Evolutionary conservation across 2,113 vertebrate genomes (phyloP).

Genomic region (Lepus timidus): DNA sequence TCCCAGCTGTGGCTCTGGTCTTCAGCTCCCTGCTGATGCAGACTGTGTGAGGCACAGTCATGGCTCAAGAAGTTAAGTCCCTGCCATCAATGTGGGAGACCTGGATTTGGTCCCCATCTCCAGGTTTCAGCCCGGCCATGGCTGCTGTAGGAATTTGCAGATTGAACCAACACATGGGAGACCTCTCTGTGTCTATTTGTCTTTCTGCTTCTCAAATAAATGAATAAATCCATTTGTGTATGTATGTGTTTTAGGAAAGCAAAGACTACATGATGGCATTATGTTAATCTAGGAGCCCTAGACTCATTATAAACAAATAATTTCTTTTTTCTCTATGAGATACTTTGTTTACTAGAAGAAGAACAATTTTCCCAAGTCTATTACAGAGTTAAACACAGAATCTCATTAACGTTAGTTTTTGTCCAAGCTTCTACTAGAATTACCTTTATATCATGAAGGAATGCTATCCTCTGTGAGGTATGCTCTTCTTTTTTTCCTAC

Average conservation of each 20-base stretch:
- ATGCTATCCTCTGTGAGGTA: constrained; percentile 28
- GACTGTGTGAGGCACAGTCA: no score
- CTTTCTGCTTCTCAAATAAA: no score
- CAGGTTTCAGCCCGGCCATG: no score
- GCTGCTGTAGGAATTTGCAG: no score
- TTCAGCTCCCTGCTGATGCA: no score
- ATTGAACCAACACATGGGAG: no score
- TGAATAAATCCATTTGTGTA: background rate
- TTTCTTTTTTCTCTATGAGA: background rate
- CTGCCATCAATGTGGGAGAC: no score
- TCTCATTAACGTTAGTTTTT: background rate
- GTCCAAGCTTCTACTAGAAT: constrained; percentile 10
- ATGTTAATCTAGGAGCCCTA: constrained; percentile 18
- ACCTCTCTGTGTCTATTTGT: no score
- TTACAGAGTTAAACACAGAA: background rate
- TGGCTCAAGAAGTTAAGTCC: no score
- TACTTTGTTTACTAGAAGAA: background rate
- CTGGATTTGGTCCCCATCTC: no score
- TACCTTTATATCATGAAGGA: background rate
- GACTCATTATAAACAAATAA: background rate
- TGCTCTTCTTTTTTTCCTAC: constrained; percentile 33
- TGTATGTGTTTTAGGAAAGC: background rate
- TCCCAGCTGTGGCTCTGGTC: no score
- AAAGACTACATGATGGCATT: background rate
- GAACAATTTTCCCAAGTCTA: background rate